Evolutionary conservation across 2,113 vertebrate genomes (phyloP).

Genomic region (Nycticryphes semicollaris): DNA sequence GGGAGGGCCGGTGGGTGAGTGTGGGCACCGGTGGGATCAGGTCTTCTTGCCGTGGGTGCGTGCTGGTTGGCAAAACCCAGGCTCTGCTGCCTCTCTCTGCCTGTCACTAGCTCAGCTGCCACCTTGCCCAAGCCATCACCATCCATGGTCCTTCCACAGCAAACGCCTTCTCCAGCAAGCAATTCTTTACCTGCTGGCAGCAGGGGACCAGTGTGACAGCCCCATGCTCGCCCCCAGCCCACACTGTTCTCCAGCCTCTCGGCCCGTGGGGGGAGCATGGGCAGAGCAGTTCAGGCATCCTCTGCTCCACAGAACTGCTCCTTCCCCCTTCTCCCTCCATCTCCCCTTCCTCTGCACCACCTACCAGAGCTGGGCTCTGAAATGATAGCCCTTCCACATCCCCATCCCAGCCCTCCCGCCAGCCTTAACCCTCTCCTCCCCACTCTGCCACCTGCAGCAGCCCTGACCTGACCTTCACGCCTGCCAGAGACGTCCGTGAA

Average conservation of each 20-base stretch:
- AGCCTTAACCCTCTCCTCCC: neutral
- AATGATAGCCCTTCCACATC: neutral
- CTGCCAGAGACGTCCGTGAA: accelerated
- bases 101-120: neutral
- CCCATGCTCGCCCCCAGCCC: accelerated
- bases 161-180: neutral
- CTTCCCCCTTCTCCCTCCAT: neutral
- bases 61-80: neutral
- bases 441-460: neutral
- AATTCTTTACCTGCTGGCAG: neutral
- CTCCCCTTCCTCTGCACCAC: neutral
- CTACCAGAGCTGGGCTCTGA: neutral
- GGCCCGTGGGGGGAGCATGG: accelerated
- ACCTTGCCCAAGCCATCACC: neutral
- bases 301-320: neutral
- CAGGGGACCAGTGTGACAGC: neutral
- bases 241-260: neutral
- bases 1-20: neutral
- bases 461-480: conserved; percentile 8
- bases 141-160: neutral
- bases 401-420: neutral
- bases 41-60: neutral
- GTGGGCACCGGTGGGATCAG: neutral
- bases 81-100: neutral
- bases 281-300: neutral